Percentiles rank a stretch among this genome's conserved stretches.
phyloP scores from a whole-genome alignment of 1,140 invertebrate genomes.

The Drosophila guanche region DNA sequence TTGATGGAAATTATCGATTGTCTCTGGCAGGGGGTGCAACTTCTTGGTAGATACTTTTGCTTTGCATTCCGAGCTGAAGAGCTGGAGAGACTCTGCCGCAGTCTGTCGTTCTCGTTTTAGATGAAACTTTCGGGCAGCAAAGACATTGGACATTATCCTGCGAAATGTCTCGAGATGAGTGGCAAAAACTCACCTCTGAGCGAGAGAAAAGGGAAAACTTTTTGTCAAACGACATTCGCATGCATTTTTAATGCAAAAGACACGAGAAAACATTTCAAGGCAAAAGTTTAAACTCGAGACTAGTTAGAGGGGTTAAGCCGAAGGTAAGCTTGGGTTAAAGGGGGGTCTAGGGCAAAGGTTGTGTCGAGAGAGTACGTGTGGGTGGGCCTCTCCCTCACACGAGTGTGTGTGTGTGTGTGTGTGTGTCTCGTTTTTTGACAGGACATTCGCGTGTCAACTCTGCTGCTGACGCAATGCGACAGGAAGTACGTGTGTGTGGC shows the following conservation, averaged over 20 bases:
- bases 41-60: too few relatives aligned
- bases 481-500: slow-evolving; percentile 20
- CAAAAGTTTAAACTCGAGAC: slow-evolving; percentile 42
- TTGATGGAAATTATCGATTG: slow-evolving; percentile 61
- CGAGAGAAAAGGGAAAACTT: slow-evolving; percentile 34
- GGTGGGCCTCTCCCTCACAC: not conserved
- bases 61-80: too few relatives aligned
- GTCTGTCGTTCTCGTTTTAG: not conserved
- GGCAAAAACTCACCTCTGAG: not conserved
- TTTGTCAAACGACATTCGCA: slow-evolving; percentile 56
- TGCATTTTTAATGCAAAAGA: slow-evolving; percentile 77
- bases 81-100: too few relatives aligned
- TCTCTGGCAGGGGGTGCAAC: slow-evolving; percentile 4
- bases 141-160: too few relatives aligned
- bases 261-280: slow-evolving; percentile 44
- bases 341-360: too few relatives aligned
- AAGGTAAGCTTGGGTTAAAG: slow-evolving; percentile 9
- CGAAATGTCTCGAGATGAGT: too few relatives aligned
- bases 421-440: not conserved
- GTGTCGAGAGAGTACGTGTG: slow-evolving; percentile 2
- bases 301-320: slow-evolving; percentile 21
- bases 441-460: slow-evolving; percentile 29
- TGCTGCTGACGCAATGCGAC: slow-evolving; percentile 72
- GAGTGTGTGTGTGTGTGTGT: slow-evolving; percentile 2
- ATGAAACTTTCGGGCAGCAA: slow-evolving; percentile 33